Conservation (phyloP, 2,797 vertebrate genomes). For the Lithobates sylvaticus region DNA sequence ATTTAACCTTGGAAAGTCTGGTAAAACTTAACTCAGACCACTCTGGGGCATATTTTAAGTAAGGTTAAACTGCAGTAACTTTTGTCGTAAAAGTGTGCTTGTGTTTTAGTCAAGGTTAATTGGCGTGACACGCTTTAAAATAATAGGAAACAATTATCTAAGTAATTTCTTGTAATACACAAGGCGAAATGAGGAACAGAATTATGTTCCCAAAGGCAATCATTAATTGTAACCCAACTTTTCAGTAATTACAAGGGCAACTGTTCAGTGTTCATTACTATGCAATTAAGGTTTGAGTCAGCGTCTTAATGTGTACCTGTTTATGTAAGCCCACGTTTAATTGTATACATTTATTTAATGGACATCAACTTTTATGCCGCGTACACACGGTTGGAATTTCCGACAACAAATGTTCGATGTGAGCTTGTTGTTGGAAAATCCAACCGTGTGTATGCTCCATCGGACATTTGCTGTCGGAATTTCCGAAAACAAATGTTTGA, state of each 20-base stretch:
- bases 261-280: neutral
- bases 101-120: conserved; percentile 49
- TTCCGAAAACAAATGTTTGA: too few relatives aligned
- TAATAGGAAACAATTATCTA: neutral
- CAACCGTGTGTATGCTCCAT: too few relatives aligned
- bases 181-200: neutral
- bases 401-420: too few relatives aligned
- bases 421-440: too few relatives aligned
- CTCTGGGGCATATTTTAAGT: conserved; percentile 48
- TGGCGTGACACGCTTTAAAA: conserved; percentile 9
- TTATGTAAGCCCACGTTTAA: neutral
- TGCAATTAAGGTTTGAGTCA: neutral
- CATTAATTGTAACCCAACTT: conserved; percentile 11
- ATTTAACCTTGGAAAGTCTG: conserved; percentile 62
- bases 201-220: conserved; percentile 1
- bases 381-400: too few relatives aligned
- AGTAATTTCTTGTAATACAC: conserved; percentile 4
- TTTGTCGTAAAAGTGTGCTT: conserved; percentile 3
- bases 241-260: neutral
- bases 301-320: neutral
- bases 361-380: neutral
- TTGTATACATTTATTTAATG: neutral
- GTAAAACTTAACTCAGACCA: conserved; percentile 67
- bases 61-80: neutral
- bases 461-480: too few relatives aligned